Evolutionary conservation across 1,140 invertebrate genomes (phyloP), one percentile per base, ranked within the genome.

Genomic region (Cydia pomonella): DNA sequence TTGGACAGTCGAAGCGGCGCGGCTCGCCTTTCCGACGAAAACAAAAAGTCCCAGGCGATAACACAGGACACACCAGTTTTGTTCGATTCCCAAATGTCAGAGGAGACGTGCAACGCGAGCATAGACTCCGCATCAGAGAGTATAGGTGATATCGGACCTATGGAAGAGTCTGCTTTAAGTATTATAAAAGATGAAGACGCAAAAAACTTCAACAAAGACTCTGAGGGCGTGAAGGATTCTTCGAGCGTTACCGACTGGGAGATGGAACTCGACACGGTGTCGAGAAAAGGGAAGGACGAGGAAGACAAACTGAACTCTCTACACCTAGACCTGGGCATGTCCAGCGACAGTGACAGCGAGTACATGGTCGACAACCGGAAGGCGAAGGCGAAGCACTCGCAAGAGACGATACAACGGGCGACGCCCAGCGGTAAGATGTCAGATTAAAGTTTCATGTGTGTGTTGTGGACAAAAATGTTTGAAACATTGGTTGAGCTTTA

Each of bases 211-310:
- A 84, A 78, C 13, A 89, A 92, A 77, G 82, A 87, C 47, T 76
- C 81, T 2, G 88, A 89, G n/a, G 78, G 73, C 12, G 81, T 66
- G 0, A 89, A 91, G 76, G 87, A 89, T 74, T 82, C 88, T 2
- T 88, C 92, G 44, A 93, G 92, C 79, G 91, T 93, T 38, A 93
- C 94, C 7, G 94, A 94, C 75, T 95, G 94, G 94, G 94, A 94
- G 77, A 94, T 94, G 90, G 94, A 94, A 78, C 79, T 94, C 23
- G 94, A 94, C 72, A 92, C 94, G 16, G 93, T 92, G 6, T 86
- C 93, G n/a, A 89, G 91, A 16, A 93, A 93, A 74, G 84, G 84
- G 16, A 93, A 93, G 78, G 86, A 89, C 29, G 85, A 86, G 16
- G 86, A 90, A 38, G 88, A 92, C 41, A 92, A 93, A 78, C 79